Base-by-base conservation (phyloP, 37 sponge, comb jelly and placozoan species). In the Oopsacas minuta region DNA sequence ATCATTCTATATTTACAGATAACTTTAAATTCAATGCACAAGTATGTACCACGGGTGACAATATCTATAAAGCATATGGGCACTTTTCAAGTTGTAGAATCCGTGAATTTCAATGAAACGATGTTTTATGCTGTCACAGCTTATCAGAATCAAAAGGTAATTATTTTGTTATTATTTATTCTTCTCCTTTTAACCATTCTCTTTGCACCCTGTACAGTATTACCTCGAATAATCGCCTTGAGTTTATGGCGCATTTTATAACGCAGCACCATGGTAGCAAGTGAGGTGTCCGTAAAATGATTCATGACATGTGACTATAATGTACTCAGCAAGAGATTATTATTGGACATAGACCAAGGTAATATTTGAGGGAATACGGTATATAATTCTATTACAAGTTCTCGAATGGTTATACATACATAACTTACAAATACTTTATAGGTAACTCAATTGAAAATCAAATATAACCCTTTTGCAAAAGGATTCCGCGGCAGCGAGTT, bases 1-100 rank as follows among this genome's bases (percentile, higher is more conserved):
- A 46, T 81, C 20, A 36, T 81, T 81, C 12, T 81, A 20, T 30
- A 17, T 81, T 20, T 82, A 12, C 36, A 82, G 83, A 82, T 82
- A 23, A 82, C 42, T 5, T 82, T 82, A 82, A 82, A 82, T 82
- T 82, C 83, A 39, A 82, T 82, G 83, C 83, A 82, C 28, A 82
- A 82, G 42, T 82, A 82, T 17, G 42, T 39, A 30, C 83, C 83
- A 23, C 39, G 83, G 36, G 42, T 82, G 75, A 61, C 75, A 61
- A 12, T 61, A 3, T 61, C 75, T 3, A 61, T 61, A 61, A 61
- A 61, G 75, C 75, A 61, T 12, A 61, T 61, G 75, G 75, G 75
- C 7, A 61, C 75, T 12, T 61, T 61, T n/a, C 75, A 61, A n/a
- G 75, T 34, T 20, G 75, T 61, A 5, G 75, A 61, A 12, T 61